Conservation (phyloP, 2,797 vertebrate species). For the Pseudopleuronectes americanus region DNA sequence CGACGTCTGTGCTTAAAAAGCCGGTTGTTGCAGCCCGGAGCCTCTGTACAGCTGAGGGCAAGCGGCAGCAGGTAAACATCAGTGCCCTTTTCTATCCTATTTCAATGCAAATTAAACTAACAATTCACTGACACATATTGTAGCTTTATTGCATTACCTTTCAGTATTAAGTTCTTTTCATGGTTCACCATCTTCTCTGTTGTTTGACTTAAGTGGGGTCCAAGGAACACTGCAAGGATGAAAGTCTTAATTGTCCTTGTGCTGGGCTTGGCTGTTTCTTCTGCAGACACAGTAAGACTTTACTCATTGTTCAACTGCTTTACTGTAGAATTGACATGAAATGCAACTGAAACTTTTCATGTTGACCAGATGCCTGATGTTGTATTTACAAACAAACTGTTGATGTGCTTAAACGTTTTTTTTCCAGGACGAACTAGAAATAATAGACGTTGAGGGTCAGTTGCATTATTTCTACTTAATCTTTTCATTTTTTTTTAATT, state of each 20-base stretch:
- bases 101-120: background rate
- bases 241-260: slow-evolving; percentile 21
- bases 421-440: background rate
- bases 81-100: background rate
- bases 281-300: slow-evolving; percentile 8
- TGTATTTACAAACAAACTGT: background rate
- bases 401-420: background rate
- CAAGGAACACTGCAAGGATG: slow-evolving; percentile 25
- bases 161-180: background rate
- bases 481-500: fast-evolving
- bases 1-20: background rate
- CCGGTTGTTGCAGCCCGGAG: background rate
- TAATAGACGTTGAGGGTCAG: slow-evolving; percentile 26
- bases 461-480: background rate
- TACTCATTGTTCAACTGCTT: background rate
- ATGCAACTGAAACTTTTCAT: no score
- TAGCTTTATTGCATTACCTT: background rate
- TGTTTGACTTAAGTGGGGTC: background rate
- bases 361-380: background rate
- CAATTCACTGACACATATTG: background rate
- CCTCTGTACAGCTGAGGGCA: background rate
- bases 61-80: slow-evolving; percentile 6
- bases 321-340: background rate
- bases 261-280: slow-evolving; percentile 40
- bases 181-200: background rate